phyloP scores from a whole-genome alignment of 2,888 invertebrate genomes.

The Cephus rjabovi region DNA sequence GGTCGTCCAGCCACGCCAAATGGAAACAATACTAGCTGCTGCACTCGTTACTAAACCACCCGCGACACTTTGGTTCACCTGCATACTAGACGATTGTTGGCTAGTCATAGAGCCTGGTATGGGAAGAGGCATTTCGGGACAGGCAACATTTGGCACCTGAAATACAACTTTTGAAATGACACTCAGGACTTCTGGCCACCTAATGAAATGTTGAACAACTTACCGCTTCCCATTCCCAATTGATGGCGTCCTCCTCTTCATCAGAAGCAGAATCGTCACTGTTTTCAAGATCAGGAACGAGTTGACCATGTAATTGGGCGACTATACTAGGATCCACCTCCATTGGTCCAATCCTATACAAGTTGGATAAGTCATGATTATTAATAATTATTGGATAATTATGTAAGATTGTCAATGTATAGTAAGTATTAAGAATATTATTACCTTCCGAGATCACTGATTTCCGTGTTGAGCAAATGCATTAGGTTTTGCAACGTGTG shows the following conservation, averaged over 20 bases:
- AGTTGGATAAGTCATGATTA: conserved; percentile 11
- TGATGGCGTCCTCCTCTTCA: conserved; percentile 77
- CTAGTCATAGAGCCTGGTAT: conserved; percentile 56
- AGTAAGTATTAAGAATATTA: neutral
- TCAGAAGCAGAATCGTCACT: conserved; percentile 77
- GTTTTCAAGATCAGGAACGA: conserved; percentile 73
- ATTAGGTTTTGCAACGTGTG: conserved; percentile 81
- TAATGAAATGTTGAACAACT: conserved; percentile 42
- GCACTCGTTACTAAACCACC: conserved; percentile 85
- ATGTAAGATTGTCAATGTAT: neutral
- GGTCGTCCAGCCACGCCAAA: conserved; percentile 81
- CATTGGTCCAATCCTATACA: conserved; percentile 73
- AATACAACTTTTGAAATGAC: conserved; percentile 13
- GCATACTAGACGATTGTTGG: conserved; percentile 60
- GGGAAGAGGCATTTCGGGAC: conserved; percentile 68
- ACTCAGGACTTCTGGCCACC: neutral
- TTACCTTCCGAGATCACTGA: conserved; percentile 81
- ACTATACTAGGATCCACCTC: conserved; percentile 71
- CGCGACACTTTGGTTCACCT: conserved; percentile 71
- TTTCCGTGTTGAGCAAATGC: conserved; percentile 75
- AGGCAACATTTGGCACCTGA: conserved; percentile 71
- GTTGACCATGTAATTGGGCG: conserved; percentile 74
- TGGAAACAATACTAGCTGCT: conserved; percentile 84
- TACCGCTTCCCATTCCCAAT: conserved; percentile 86
- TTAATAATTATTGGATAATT: neutral